Conservation (phyloP, 2,113 vertebrate species). For the Thamnaconus septentrionalis region DNA sequence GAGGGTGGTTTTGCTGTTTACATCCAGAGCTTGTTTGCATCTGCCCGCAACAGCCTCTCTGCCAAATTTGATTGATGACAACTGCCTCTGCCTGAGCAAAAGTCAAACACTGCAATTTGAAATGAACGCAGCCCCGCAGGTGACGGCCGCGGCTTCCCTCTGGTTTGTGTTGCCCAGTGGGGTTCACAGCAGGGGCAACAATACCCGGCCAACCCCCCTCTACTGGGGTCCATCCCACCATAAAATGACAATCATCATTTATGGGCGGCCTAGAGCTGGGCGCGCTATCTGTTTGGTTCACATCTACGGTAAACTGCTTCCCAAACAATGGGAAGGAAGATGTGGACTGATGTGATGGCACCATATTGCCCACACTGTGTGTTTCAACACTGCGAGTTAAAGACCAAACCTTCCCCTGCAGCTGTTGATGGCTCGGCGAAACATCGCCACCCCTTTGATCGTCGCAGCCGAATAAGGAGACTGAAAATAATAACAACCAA, state of each 20-base stretch:
- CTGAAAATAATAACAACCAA: too few species aligned
- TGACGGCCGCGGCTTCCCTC: conserved; percentile 15
- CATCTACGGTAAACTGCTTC: conserved; percentile 30
- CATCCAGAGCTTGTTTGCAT: too few species aligned
- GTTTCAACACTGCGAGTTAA: neutral
- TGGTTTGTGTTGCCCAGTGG: conserved; percentile 47
- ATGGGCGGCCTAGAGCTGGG: conserved; percentile 49
- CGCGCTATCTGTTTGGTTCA: conserved; percentile 37
- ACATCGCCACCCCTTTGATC: neutral
- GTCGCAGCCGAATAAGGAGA: too few species aligned
- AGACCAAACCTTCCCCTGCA: conserved; percentile 23
- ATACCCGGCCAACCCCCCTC: conserved; percentile 38
- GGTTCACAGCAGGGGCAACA: conserved; percentile 58
- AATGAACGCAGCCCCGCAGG: conserved; percentile 8
- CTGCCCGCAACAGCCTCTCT: too few species aligned
- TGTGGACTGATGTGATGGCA: conserved; percentile 15
- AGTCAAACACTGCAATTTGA: neutral
- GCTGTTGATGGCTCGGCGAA: neutral
- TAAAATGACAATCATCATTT: conserved; percentile 57
- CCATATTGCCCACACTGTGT: conserved; percentile 9
- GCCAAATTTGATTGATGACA: too few species aligned
- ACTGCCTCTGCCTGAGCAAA: neutral
- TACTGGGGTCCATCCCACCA: conserved; percentile 38
- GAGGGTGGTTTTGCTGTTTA: too few species aligned
- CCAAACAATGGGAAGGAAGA: conserved; percentile 24